Conservation (phyloP, 2,888 invertebrate species). For the Itoplectis maculator region DNA sequence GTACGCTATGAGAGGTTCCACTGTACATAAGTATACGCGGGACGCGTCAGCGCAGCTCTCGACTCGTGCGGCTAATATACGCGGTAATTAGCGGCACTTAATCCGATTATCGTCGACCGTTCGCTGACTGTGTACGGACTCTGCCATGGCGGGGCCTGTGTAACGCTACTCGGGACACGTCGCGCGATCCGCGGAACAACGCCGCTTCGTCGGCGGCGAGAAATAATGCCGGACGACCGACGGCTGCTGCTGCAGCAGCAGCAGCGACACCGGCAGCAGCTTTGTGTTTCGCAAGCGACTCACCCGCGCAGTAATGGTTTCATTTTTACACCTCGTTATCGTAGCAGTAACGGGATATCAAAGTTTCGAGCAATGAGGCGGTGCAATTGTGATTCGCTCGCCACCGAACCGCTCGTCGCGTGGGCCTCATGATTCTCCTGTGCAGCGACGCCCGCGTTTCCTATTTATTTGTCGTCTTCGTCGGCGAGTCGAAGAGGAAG, state of each 20-base stretch:
- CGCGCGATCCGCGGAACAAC: conserved; percentile 22
- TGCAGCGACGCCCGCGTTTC: too few relatives aligned
- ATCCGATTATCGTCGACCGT: conserved; percentile 62
- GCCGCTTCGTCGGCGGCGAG: conserved; percentile 18
- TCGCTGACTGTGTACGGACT: background rate
- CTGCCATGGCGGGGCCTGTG: background rate
- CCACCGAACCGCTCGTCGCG: conserved; percentile 2
- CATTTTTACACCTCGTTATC: conserved; percentile 64
- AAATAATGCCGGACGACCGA: conserved; percentile 8
- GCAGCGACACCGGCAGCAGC: conserved; percentile 20
- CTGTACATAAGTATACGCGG: too few relatives aligned
- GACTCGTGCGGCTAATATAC: conserved; percentile 11
- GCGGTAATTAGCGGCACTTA: conserved; percentile 56
- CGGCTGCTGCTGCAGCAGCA: background rate
- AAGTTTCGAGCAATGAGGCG: conserved; percentile 23
- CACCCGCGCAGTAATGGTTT: conserved; percentile 39
- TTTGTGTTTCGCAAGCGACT: conserved; percentile 56
- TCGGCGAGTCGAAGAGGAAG: background rate
- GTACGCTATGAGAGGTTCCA: too few relatives aligned
- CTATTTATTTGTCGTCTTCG: conserved; percentile 11
- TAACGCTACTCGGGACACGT: conserved; percentile 4
- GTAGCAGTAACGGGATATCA: conserved; percentile 51
- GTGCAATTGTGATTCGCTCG: conserved; percentile 46
- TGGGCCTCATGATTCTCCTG: conserved; percentile 16
- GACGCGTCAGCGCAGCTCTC: background rate